Conservation (phyloP, 2,113 vertebrate species). For the Amphilophus citrinellus region DNA sequence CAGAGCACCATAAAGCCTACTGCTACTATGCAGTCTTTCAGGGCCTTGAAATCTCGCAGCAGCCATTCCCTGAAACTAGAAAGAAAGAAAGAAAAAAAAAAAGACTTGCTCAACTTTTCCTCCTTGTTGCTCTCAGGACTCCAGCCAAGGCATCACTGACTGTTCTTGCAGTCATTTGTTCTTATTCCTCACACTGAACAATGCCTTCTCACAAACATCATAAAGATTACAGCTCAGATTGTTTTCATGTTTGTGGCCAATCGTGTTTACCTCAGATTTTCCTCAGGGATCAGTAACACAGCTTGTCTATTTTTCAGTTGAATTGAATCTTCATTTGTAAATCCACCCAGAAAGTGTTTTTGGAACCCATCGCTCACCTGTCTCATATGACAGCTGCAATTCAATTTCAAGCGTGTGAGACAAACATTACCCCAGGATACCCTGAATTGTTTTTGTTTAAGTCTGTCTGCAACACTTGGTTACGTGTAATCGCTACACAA, state of each 20-base stretch:
- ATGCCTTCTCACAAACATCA: constrained; percentile 43
- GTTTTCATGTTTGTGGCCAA: not conserved
- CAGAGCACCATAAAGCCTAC: not conserved
- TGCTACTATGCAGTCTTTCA: constrained; percentile 20
- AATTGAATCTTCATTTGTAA: not conserved
- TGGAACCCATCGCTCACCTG: not conserved
- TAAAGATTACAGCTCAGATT: constrained; percentile 23
- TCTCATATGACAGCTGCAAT: not conserved
- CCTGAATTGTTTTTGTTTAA: not conserved
- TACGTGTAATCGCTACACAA: not conserved
- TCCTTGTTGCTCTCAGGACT: constrained; percentile 22
- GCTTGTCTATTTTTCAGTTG: constrained; percentile 2
- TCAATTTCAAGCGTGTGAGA: not conserved
- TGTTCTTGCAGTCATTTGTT: not conserved
- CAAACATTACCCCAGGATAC: not conserved
- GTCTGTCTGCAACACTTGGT: not conserved
- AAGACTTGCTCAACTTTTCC: not conserved
- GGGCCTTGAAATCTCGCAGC: constrained; percentile 1
- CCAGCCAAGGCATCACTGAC: constrained; percentile 11
- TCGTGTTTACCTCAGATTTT: constrained; percentile 17
- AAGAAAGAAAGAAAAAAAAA: not conserved
- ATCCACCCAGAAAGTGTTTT: not conserved
- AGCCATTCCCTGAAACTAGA: not conserved
- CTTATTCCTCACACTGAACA: not conserved
- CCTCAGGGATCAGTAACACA: constrained; percentile 15